Conservation (phyloP, 1,140 invertebrate species). For the Chlorops oryzae region DNA sequence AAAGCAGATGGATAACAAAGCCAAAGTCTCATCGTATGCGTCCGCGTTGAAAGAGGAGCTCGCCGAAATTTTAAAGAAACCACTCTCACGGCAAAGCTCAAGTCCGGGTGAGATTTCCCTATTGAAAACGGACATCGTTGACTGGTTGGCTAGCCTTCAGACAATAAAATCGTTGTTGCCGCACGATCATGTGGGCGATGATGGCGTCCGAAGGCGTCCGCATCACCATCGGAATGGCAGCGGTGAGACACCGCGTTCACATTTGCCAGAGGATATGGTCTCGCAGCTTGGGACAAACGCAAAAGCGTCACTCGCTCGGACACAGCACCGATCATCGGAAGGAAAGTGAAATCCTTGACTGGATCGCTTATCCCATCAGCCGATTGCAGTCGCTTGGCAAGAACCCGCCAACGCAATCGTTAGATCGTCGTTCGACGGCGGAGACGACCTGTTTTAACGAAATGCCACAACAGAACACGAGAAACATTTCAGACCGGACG, state of each 20-base stretch:
- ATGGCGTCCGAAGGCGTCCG: constrained; percentile 6
- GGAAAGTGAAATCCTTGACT: constrained; percentile 35
- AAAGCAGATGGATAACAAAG: constrained; percentile 20
- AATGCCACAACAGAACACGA: neutral
- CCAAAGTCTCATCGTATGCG: constrained; percentile 33
- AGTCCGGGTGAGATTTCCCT: constrained; percentile 42
- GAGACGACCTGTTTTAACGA: too few species aligned
- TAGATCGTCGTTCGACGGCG: constrained; percentile 8
- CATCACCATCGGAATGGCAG: constrained; percentile 42
- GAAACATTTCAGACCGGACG: neutral
- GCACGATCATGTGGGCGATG: neutral
- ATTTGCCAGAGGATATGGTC: constrained; percentile 37
- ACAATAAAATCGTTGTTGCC: constrained; percentile 16
- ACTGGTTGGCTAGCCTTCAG: constrained; percentile 46
- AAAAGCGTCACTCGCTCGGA: constrained; percentile 42
- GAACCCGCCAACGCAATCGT: constrained; percentile 13
- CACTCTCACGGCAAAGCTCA: constrained; percentile 40
- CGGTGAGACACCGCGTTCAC: constrained; percentile 40
- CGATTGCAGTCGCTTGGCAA: constrained; percentile 39
- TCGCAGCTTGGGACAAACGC: constrained; percentile 22
- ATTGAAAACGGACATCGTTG: constrained; percentile 43
- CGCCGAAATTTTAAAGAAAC: constrained; percentile 42
- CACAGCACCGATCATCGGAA: constrained; percentile 33
- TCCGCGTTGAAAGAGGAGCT: constrained; percentile 31
- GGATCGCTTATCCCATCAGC: constrained; percentile 44